phyloP scores from a whole-genome alignment of 2,113 vertebrate genomes.

The human (Homo sapiens) region DNA sequence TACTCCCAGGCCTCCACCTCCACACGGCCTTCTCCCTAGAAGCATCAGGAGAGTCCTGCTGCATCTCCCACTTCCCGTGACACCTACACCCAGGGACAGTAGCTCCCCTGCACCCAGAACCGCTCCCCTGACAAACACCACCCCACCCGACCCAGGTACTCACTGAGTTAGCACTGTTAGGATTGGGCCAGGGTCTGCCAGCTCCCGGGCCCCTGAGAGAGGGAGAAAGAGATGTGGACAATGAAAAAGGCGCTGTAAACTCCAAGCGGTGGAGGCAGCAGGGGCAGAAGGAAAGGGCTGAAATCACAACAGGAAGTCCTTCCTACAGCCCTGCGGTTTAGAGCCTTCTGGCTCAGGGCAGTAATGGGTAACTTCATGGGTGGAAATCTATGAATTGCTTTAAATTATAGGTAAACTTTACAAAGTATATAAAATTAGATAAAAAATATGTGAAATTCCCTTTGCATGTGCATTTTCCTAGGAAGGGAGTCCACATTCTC shows the following conservation, averaged over 20 bases:
- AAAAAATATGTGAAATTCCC: not conserved
- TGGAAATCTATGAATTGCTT: not conserved
- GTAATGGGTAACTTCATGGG: too few species aligned
- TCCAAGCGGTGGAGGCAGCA: not conserved
- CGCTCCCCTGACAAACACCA: not conserved
- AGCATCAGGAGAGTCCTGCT: not conserved
- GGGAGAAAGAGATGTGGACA: constrained; percentile 5
- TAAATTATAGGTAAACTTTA: not conserved
- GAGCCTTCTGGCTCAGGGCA: not conserved
- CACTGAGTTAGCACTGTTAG: constrained; percentile 98
- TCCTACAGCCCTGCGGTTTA: not conserved
- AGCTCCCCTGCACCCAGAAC: not conserved
- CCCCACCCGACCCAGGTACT: constrained; percentile 73
- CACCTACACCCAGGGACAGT: not conserved
- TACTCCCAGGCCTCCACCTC: not conserved
- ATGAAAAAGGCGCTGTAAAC: not conserved
- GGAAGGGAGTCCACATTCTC: not conserved
- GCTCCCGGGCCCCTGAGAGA: constrained; percentile 93
- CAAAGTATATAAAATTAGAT: not conserved
- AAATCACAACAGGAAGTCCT: not conserved
- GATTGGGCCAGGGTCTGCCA: constrained; percentile 98
- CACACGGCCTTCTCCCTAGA: not conserved
- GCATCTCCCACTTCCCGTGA: not conserved
- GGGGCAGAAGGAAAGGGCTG: not conserved
- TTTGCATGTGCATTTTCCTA: not conserved